Base-by-base conservation (phyloP, 2,797 vertebrate species). In the Champsocephalus gunnari region DNA sequence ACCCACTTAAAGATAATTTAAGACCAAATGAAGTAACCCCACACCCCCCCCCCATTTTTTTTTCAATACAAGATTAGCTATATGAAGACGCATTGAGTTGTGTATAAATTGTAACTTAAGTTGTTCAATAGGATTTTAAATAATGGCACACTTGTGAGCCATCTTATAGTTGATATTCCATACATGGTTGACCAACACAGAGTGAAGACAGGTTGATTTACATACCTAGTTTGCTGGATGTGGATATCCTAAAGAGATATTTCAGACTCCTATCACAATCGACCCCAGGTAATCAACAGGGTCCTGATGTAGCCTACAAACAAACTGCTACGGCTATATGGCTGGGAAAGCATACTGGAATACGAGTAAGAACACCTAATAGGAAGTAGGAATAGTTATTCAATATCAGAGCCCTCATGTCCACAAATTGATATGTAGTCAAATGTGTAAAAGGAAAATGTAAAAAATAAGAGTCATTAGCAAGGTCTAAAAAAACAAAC, bases 211-310 rank as follows among this genome's bases (percentile, higher is more conserved):
- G 92, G 92, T 94, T 95, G 94, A 94, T 94, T 95, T 96, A 96
- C 95, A 96, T 96, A 96, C 95, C 95, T 96, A 96, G 93, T 90
- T 94, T 93, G 94, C 94, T 95, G 94, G 95, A 94, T 92, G 95
- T 90, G 93, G 93, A 94, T 92, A 95, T 96, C 95, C 95, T 96
- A 96, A 96, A 95, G 94, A 94, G 94, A 95, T 94, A 96, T 95
- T 95, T 95, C 94, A 95, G 93, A 94, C 90, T 95, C 93, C 93
- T 96, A 95, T 94, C 91, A 95, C 95, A 95, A 94, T 85, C 92
- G 94, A 94, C 93, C 94, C 94, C 95, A 94, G 95, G 95, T 95
- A 95, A 92, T 95, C 91, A 95, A 95, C 94, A 94, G 93, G 94
- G 94, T 94, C 92, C 91, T 94, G 93, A 85, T 82, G 92, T 93